Base-by-base conservation (phyloP, 2,797 vertebrate genomes). In the Ceryle rudis region DNA sequence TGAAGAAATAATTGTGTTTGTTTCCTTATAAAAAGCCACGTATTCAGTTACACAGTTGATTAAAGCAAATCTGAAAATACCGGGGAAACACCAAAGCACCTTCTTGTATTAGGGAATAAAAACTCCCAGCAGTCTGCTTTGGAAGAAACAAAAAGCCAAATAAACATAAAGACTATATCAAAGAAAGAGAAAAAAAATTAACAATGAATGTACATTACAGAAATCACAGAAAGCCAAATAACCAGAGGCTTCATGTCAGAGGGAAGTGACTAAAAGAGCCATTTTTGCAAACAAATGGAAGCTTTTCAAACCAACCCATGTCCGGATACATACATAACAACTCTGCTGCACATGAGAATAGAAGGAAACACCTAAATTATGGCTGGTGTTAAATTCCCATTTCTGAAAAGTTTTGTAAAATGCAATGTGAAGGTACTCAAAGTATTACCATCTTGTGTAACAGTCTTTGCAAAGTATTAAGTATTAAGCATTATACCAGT, bases 191-290 rank as follows among this genome's bases (percentile, higher is more conserved):
- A 60, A 41, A 60, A 41, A 91, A 92, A 69, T 35, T 41, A 81
- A 42, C 54, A 61, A 26, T 41, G 31, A 78, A 57, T 71, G 52
- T 64, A 35, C 52, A 90, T 92, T 61, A 54, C 49, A 81, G 64
- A 89, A 91, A 74, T 78, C 33, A 33, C 47, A 70, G 84, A 85
- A 60, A 87, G 54, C n/a, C 67, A 96, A 78, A 81, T 81, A 92
- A 80, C 42, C 49, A 66, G 61, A 91, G 79, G 46, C 46, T 86
- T 92, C n/a, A 8, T 66, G 41, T 94, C 75, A 83, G 47, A 92
- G 14, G 26, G 41, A 75, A 49, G 47, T 47, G 58, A 86, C 18
- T 69, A 14, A 37, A 79, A 84, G 58, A 89, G 65, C 8, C 22
- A 22, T 47, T 37, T 83, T 60, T 69, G n/a, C 42, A 88, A 86